Evolutionary conservation across 2,113 vertebrate genomes (phyloP).

Genomic region (Platichthys flesus): DNA sequence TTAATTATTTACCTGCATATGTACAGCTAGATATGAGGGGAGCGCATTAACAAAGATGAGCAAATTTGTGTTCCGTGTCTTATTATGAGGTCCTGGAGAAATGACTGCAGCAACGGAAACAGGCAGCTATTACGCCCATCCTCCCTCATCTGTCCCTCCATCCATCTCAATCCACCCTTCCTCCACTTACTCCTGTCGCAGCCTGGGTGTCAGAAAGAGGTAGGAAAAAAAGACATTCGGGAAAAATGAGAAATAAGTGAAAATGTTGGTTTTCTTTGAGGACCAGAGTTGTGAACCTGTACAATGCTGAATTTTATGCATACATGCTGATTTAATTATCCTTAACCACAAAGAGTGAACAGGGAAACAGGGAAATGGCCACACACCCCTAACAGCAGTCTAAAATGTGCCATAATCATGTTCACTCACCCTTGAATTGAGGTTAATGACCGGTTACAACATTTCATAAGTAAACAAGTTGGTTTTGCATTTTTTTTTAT

Average conservation of each 20-base stretch:
- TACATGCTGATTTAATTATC: not conserved
- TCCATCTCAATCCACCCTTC: slow-evolving; percentile 36
- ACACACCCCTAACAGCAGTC: not conserved
- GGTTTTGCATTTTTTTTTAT: not conserved
- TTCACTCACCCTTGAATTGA: not conserved
- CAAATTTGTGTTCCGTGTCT: slow-evolving; percentile 41
- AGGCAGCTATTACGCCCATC: slow-evolving; percentile 14
- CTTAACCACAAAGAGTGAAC: not conserved
- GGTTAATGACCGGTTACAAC: not conserved
- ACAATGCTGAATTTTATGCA: not conserved
- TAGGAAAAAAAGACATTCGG: not conserved
- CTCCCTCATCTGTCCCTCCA: slow-evolving; percentile 37
- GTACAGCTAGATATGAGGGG: slow-evolving; percentile 32
- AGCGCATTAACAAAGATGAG: slow-evolving; percentile 46
- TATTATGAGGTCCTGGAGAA: slow-evolving; percentile 34
- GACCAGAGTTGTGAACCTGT: not conserved
- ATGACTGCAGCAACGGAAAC: slow-evolving; percentile 4
- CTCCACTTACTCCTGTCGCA: not conserved
- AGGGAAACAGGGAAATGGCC: not conserved
- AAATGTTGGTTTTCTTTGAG: not conserved
- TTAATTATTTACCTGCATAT: slow-evolving; percentile 66
- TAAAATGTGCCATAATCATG: not conserved
- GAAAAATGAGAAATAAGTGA: not conserved
- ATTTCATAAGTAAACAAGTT: not conserved
- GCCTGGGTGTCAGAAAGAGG: slow-evolving; percentile 7